Evolutionary conservation across 2,113 vertebrate genomes (phyloP).

Genomic region (Istiophorus platypterus): DNA sequence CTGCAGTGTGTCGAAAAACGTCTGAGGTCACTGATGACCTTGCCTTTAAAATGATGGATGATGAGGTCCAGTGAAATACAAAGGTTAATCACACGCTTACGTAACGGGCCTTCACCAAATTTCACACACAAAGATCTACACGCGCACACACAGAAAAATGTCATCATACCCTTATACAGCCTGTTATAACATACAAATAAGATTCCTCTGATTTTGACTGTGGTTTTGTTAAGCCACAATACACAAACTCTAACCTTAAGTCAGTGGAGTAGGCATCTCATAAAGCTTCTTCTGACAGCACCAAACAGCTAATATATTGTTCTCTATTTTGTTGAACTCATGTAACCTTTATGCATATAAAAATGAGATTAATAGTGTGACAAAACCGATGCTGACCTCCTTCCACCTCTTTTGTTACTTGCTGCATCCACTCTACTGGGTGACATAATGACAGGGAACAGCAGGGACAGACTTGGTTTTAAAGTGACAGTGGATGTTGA

Average conservation of each 20-base stretch:
- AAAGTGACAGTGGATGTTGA: constrained; percentile 64
- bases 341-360: constrained; percentile 32
- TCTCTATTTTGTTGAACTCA: constrained; percentile 12
- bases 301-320: not conserved
- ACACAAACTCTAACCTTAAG: not conserved
- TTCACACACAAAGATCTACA: constrained; percentile 25
- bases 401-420: constrained; percentile 69
- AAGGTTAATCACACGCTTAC: constrained; percentile 47
- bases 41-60: constrained; percentile 51
- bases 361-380: constrained; percentile 49
- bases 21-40: constrained; percentile 39
- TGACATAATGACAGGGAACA: constrained; percentile 73
- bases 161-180: constrained; percentile 1
- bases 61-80: constrained; percentile 32
- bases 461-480: constrained; percentile 62
- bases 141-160: constrained; percentile 9
- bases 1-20: constrained; percentile 17
- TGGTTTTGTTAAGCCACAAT: not conserved
- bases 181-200: not conserved
- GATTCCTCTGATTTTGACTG: not conserved
- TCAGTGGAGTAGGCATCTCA: not conserved
- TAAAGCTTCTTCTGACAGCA: not conserved
- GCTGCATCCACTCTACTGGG: constrained; percentile 59
- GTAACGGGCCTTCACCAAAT: constrained; percentile 14
- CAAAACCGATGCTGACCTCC: constrained; percentile 74